Conservation (phyloP, 2,797 vertebrate species). For the Spondyliosoma cantharus region DNA sequence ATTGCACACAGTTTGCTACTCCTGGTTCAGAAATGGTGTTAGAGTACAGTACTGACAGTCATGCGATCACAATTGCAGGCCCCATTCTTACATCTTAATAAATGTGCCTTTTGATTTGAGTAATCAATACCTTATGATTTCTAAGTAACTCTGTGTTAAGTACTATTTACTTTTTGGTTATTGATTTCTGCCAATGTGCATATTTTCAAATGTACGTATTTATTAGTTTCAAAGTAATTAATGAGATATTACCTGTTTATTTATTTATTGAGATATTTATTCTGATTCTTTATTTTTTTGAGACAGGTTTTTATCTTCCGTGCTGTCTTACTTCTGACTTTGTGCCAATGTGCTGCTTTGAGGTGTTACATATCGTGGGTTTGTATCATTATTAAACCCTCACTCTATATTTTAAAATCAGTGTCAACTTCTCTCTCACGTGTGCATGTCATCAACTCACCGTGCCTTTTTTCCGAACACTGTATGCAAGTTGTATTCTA, state of each 20-base stretch:
- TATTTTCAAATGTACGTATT: conserved; percentile 88
- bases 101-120: conserved; percentile 92
- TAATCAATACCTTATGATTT: conserved; percentile 88
- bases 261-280: conserved; percentile 91
- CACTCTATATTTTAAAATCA: conserved; percentile 89
- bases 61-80: conserved; percentile 79
- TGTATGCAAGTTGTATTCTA: conserved; percentile 14
- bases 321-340: conserved; percentile 90
- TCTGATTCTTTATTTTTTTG: conserved; percentile 87
- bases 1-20: conserved; percentile 75
- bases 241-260: conserved; percentile 88
- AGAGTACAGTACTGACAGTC: conserved; percentile 74
- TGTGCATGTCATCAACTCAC: conserved; percentile 44
- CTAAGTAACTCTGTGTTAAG: conserved; percentile 85
- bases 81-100: conserved; percentile 88
- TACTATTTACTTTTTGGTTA: conserved; percentile 81
- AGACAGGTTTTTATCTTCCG: conserved; percentile 88
- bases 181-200: conserved; percentile 87
- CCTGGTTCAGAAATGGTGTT: conserved; percentile 72
- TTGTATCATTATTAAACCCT: conserved; percentile 92
- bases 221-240: conserved; percentile 88
- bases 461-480: conserved; percentile 14
- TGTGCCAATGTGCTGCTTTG: conserved; percentile 91
- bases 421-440: conserved; percentile 65
- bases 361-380: conserved; percentile 91